Conservation (phyloP, 2,113 vertebrate species). For the Gymnocephalus cernua region DNA sequence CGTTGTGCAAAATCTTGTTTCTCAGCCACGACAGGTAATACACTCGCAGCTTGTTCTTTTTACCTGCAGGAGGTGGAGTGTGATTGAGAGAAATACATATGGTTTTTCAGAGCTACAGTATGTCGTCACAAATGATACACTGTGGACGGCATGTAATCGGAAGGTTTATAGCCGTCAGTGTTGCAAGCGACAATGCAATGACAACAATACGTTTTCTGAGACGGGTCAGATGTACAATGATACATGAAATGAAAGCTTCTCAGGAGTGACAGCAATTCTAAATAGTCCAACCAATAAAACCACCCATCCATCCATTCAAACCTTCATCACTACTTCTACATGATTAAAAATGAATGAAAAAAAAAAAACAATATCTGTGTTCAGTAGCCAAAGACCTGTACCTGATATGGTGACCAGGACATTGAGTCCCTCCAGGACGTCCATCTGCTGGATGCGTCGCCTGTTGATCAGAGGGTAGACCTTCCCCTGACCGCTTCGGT, state of each 20-base stretch:
- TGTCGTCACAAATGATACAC: no score
- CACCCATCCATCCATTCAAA: not conserved
- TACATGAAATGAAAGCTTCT: not conserved
- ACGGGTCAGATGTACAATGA: no score
- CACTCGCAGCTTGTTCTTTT: conserved; percentile 93
- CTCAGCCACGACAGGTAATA: conserved; percentile 95
- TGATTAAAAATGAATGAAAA: not conserved
- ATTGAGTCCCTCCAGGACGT: conserved; percentile 95
- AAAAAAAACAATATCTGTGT: not conserved
- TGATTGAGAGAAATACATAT: not conserved
- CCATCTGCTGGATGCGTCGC: conserved; percentile 94
- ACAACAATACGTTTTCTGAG: not conserved
- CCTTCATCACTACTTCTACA: not conserved
- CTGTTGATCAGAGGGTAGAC: conserved; percentile 92
- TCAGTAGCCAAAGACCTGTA: conserved; percentile 45
- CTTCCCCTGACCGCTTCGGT: conserved; percentile 93
- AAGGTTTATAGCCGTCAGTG: not conserved
- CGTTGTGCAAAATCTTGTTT: conserved; percentile 94
- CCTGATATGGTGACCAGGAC: conserved; percentile 96
- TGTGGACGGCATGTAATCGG: no score
- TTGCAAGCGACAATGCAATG: not conserved
- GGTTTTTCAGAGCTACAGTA: not conserved
- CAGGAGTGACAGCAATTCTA: not conserved
- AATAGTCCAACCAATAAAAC: not conserved
- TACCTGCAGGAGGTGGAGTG: conserved; percentile 81